Conservation (phyloP, 2,113 vertebrate genomes). For the Chloropsis cyanopogon region DNA sequence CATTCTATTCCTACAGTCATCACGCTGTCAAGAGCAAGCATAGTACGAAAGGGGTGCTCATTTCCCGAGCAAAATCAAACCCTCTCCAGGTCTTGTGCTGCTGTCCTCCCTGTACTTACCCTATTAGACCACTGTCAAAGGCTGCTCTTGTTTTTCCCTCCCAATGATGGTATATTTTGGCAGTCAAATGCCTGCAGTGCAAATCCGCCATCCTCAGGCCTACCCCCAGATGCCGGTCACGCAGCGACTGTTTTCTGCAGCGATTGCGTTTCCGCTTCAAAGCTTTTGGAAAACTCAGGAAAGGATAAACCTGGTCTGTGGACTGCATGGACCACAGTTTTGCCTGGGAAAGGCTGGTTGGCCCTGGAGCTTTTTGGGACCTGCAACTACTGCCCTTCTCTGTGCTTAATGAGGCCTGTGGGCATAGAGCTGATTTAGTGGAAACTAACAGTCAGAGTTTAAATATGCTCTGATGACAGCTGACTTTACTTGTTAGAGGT, state of each 20-base stretch:
- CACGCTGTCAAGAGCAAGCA: not conserved
- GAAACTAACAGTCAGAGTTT: constrained; percentile 77
- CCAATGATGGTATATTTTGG: not conserved
- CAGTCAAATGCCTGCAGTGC: not conserved
- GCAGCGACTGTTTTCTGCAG: accelerated
- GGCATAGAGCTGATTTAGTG: constrained; percentile 75
- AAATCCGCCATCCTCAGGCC: not conserved
- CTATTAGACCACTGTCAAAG: not conserved
- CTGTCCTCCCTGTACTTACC: not conserved
- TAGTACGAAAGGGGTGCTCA: not conserved
- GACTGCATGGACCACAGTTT: constrained; percentile 3
- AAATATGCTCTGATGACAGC: constrained; percentile 80
- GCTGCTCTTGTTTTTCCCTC: not conserved
- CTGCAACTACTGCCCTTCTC: constrained; percentile 56
- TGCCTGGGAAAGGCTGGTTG: not conserved
- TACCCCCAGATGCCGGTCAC: accelerated
- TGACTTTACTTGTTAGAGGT: constrained; percentile 74
- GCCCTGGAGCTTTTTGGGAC: constrained; percentile 45
- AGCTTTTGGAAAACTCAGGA: not conserved
- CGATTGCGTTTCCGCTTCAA: not conserved
- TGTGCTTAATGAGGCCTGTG: constrained; percentile 72
- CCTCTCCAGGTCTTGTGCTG: not conserved
- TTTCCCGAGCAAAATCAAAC: constrained; percentile 34
- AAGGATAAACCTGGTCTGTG: not conserved
- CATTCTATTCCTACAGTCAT: not conserved